Evolutionary conservation across 2,797 vertebrate species (phyloP), one percentile per base, ranked within the genome.

Genomic region (Thaleichthys pacificus): DNA sequence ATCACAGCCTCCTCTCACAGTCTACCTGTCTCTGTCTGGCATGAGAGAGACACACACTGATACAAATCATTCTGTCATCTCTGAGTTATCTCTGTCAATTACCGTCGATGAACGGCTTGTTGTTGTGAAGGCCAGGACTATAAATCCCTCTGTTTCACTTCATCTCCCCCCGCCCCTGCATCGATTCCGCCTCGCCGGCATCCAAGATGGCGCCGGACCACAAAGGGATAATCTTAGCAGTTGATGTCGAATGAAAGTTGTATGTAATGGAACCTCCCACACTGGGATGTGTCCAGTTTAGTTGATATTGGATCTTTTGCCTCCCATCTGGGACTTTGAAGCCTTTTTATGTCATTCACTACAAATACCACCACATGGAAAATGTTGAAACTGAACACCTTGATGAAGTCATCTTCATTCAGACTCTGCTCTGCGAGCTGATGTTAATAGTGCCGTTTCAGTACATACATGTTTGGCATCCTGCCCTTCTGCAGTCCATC

Each of bases 1-100:
- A n/a, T 61, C 58, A 2, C 21, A 28, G 6, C 22, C 58, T 24
- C 22, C 58, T 61, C 26, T 57, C 70, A 68, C 78, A 78, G 79
- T 69, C 61, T 69, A 66, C 66, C 77, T 47, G 42, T 47, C 76
- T 69, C 69, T 61, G 58, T 77, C 82, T 54, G 3, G 4, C 32
- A 3, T 2, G 56, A 65, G 73, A 70, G 12, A 83, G 85, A 87
- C 22, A 61, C 14, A 8, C 81, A 81, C 69, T 22, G 49, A 77
- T 80, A 82, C 83, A 91, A 89, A 89, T 91, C 86, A 82, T 73
- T 0, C 57, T 57, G 56, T 76, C 68, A 6, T 68, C 85, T 70
- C 68, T 77, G 84, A 89, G 78, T 88, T 90, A 90, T 90, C 84
- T 80, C 75, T 87, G 90, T 91, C 89, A 90, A 91, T 91, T 91